Base-by-base conservation (phyloP, 2,888 invertebrate genomes). In the Hirtodrosophila duncani region DNA sequence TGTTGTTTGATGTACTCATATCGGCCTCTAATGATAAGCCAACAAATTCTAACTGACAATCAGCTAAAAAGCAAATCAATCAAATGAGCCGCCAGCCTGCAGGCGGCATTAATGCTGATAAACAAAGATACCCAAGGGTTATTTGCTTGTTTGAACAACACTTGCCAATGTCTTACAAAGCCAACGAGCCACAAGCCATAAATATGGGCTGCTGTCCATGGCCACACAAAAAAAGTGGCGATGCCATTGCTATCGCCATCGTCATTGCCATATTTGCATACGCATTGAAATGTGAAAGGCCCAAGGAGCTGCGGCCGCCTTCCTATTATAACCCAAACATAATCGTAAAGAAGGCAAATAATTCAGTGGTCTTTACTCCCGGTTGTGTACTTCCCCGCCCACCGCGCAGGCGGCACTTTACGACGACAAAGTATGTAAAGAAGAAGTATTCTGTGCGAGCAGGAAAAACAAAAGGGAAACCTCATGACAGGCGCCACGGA, bases 201-300 rank as follows among this genome's bases (percentile, higher is more conserved):
- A 34, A 44, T 16, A 2, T 20, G 9, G 29, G 24, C 70, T 74
- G 78, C 74, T 79, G 75, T 66, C 53, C 49, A 21, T 39, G 49
- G 55, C 26, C 52, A 58, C 67, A 44, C n/a, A 57, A 63, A 46
- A 55, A 31, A 34, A 36, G 21, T 27, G 18, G 31, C 50, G 29
- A 39, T 63, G 51, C 23, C 53, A 52, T n/a, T n/a, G n/a, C n/a
- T n/a, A n/a, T n/a, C n/a, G n/a, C n/a, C n/a, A n/a, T n/a, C n/a
- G n/a, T n/a, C n/a, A n/a, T n/a, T n/a, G n/a, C n/a, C 33, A 36
- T 77, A 72, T 70, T 74, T 74, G 81, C 72, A 77, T 77, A 60
- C 36, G 51, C 78, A 71, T 72, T 58, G 68, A 72, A 71, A 55
- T 60, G 30, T 63, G 78, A 77, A 77, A 65, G 80, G 63, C 72